phyloP scores from a whole-genome alignment of 2,797 vertebrate genomes.

The Philypnodon macrostomus region DNA sequence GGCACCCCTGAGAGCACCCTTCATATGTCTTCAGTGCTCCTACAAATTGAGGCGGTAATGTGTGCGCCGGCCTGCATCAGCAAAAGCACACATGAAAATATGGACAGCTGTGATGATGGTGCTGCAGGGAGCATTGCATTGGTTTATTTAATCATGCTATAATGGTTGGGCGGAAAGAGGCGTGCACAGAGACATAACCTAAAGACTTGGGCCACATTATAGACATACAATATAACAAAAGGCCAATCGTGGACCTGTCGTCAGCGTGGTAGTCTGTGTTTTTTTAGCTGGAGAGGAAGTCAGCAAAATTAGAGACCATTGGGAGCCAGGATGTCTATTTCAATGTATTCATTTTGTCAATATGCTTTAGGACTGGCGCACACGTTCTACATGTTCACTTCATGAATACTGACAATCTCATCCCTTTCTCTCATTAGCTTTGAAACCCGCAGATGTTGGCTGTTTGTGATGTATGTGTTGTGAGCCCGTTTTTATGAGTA shows the following conservation, averaged over 20 bases:
- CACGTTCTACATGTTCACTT: constrained; percentile 12
- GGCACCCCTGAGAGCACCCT: constrained; percentile 45
- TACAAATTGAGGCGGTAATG: constrained; percentile 49
- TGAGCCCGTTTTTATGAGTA: constrained; percentile 44
- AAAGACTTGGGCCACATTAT: constrained; percentile 7
- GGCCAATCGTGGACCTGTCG: too few relatives aligned
- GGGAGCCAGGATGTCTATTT: too few relatives aligned
- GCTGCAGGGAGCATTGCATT: constrained; percentile 48
- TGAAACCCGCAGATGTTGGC: constrained; percentile 56
- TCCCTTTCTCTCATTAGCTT: constrained; percentile 42
- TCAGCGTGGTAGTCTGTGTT: too few relatives aligned
- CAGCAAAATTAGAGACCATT: too few relatives aligned
- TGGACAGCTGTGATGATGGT: constrained; percentile 34
- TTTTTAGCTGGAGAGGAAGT: too few relatives aligned
- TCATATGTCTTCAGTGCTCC: constrained; percentile 43
- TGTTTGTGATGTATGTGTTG: constrained; percentile 26
- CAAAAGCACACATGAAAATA: constrained; percentile 49
- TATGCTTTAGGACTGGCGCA: constrained; percentile 14
- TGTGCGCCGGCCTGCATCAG: constrained; percentile 60
- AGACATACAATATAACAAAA: not conserved
- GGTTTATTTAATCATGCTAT: constrained; percentile 63
- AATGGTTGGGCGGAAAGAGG: constrained; percentile 35
- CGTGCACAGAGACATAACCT: constrained; percentile 41
- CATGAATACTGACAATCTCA: constrained; percentile 47
- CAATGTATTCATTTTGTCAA: constrained; percentile 23